Percentiles rank a stretch among this genome's conserved stretches.
Evolutionary conservation across 2,797 vertebrate species (phyloP).

Genomic region (Cuniculus paca): DNA sequence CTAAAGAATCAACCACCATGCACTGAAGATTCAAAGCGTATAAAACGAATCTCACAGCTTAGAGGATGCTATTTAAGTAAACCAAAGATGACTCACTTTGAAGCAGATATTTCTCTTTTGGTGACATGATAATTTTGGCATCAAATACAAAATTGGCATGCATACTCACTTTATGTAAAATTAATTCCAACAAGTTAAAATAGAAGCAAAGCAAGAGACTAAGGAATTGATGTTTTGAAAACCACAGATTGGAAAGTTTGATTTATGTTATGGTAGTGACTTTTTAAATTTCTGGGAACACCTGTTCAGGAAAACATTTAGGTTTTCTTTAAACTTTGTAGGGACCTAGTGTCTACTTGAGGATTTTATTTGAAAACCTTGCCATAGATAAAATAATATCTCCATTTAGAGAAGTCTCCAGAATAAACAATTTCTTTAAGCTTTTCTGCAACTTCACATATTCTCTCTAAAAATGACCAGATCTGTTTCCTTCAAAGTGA

Average conservation of each 20-base stretch:
- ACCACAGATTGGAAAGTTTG: constrained; percentile 29
- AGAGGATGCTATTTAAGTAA: constrained; percentile 58
- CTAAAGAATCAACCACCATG: constrained; percentile 51
- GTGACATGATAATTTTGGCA: constrained; percentile 40
- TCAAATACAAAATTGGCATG: constrained; percentile 44
- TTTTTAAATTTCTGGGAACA: constrained; percentile 62
- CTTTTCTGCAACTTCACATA: constrained; percentile 16
- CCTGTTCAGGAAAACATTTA: constrained; percentile 56
- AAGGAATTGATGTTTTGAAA: constrained; percentile 51
- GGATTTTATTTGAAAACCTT: constrained; percentile 67
- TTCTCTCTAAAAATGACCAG: constrained; percentile 55
- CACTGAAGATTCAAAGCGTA: constrained; percentile 22
- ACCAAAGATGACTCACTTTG: constrained; percentile 3
- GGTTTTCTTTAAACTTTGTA: constrained; percentile 42
- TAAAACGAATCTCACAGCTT: constrained; percentile 49
- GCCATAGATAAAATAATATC: constrained; percentile 18
- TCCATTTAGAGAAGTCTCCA: constrained; percentile 32
- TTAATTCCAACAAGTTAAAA: constrained; percentile 65
- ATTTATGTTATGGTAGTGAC: constrained; percentile 43
- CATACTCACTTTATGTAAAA: constrained; percentile 48
- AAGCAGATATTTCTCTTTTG: constrained; percentile 58
- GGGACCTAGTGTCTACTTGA: constrained; percentile 26
- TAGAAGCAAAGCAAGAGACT: constrained; percentile 42
- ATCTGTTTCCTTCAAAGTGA: constrained; percentile 71
- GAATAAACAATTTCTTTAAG: constrained; percentile 30